Percentiles rank a stretch among this genome's conserved stretches.
These are phyloP conservation scores for Euzophera pinguis DNA, from an alignment of 2,888 invertebrate genomes.

Conservation along the genomic window DNA sequence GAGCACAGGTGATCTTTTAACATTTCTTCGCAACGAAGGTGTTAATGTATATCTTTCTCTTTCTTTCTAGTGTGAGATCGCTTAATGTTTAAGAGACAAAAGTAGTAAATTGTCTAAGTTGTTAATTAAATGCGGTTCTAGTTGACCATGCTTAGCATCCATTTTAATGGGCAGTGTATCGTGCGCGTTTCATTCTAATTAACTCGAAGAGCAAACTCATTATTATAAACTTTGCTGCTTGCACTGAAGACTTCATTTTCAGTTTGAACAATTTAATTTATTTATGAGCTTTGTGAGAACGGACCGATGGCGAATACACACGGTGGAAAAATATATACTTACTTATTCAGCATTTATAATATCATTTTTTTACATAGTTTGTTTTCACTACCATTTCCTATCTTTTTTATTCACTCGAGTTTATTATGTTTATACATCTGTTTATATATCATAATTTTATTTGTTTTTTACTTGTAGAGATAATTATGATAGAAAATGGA, in stretches of 20 bases:
- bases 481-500: too few species aligned
- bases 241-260: conserved; percentile 29
- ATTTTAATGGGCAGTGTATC: conserved; percentile 56
- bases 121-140: conserved; percentile 62
- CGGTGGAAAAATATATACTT: conserved; percentile 1
- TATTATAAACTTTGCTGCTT: conserved; percentile 44
- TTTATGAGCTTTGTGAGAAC: conserved; percentile 37
- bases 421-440: too few species aligned
- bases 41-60: conserved; percentile 64
- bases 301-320: conserved; percentile 23
- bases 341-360: conserved; percentile 2
- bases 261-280: conserved; percentile 28
- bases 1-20: conserved; percentile 80
- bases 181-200: conserved; percentile 54
- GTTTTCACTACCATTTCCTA: not conserved
- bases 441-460: too few species aligned
- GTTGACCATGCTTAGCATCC: conserved; percentile 66
- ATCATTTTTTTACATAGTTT: not conserved
- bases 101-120: conserved; percentile 40
- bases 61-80: conserved; percentile 36
- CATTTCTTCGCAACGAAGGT: conserved; percentile 62
- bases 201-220: conserved; percentile 46
- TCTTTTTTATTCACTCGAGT: not conserved
- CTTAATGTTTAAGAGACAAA: conserved; percentile 40
- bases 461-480: too few species aligned